Evolutionary conservation across 2,888 invertebrate genomes (phyloP).

Genomic region (Fabriciana adippe): DNA sequence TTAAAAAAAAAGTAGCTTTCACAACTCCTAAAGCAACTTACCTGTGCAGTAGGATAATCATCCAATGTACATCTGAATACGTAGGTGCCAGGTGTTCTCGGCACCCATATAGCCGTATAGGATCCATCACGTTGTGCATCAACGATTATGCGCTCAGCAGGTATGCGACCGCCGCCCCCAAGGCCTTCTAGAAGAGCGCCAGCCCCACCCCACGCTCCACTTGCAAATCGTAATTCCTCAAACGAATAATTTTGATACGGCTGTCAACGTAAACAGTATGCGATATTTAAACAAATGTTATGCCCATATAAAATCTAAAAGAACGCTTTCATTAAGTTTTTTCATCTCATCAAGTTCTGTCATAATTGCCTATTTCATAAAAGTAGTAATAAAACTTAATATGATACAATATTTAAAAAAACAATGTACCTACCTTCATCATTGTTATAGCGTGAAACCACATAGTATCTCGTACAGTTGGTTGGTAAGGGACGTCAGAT

Average conservation of each 20-base stretch:
- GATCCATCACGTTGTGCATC: constrained; percentile 90
- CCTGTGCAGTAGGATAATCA: constrained; percentile 89
- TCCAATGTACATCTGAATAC: constrained; percentile 93
- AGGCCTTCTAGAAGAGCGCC: constrained; percentile 58
- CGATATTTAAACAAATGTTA: neutral
- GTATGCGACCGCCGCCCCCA: constrained; percentile 67
- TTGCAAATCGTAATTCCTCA: constrained; percentile 91
- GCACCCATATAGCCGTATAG: constrained; percentile 95
- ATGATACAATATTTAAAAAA: neutral
- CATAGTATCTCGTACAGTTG: constrained; percentile 94
- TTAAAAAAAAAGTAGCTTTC: too few relatives aligned
- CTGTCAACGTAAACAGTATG: constrained; percentile 62
- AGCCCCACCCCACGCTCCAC: constrained; percentile 72
- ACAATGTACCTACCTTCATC: constrained; percentile 87
- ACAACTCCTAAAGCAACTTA: constrained; percentile 45
- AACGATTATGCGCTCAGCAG: constrained; percentile 89
- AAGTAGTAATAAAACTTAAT: too few relatives aligned
- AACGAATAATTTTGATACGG: constrained; percentile 96
- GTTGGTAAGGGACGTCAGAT: constrained; percentile 89
- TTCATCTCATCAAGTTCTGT: too few relatives aligned
- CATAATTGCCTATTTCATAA: too few relatives aligned
- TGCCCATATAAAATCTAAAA: too few relatives aligned
- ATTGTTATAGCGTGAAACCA: constrained; percentile 97
- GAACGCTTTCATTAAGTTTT: too few relatives aligned
- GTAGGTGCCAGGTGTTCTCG: constrained; percentile 94